phyloP scores from a whole-genome alignment of 2,888 invertebrate species.

The Drosophila quasianomalipes region DNA sequence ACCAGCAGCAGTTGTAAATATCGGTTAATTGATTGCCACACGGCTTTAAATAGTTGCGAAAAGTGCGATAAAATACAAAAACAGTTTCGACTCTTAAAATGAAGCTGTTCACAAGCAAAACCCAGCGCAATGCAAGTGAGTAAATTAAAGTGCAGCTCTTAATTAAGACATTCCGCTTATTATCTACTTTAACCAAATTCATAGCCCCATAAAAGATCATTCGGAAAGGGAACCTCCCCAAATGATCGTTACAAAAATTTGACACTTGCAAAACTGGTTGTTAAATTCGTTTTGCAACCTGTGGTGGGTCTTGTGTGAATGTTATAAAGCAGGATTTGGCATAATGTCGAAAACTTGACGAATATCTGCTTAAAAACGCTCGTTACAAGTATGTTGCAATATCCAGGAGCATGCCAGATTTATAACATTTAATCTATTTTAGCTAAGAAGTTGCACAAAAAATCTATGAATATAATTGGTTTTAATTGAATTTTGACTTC shows the following conservation, averaged over 20 bases:
- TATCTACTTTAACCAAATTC: constrained; percentile 44
- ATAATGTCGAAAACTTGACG: constrained; percentile 39
- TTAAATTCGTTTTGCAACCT: constrained; percentile 37
- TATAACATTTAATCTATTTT: not conserved
- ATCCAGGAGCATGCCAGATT: constrained; percentile 8
- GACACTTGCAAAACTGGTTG: constrained; percentile 59
- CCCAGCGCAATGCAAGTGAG: constrained; percentile 79
- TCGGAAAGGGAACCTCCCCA: constrained; percentile 64
- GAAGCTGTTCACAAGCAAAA: constrained; percentile 75
- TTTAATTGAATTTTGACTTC: not conserved
- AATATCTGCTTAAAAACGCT: constrained; percentile 33
- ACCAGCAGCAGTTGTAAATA: constrained; percentile 31
- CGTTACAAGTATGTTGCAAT: constrained; percentile 27
- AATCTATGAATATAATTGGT: not conserved
- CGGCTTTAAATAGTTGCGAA: constrained; percentile 36
- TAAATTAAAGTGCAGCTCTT: constrained; percentile 51
- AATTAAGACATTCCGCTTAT: constrained; percentile 59
- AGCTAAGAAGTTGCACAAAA: constrained; percentile 8
- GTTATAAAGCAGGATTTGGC: constrained; percentile 53
- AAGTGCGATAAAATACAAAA: constrained; percentile 25
- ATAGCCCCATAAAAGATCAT: constrained; percentile 57
- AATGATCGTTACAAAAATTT: constrained; percentile 49
- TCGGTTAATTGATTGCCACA: constrained; percentile 51
- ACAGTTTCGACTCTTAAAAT: constrained; percentile 46
- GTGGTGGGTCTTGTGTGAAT: constrained; percentile 21